Percentiles rank a stretch among this genome's conserved stretches.
Conservation (phyloP, 2,797 vertebrate species). For the Florisuga fusca region DNA sequence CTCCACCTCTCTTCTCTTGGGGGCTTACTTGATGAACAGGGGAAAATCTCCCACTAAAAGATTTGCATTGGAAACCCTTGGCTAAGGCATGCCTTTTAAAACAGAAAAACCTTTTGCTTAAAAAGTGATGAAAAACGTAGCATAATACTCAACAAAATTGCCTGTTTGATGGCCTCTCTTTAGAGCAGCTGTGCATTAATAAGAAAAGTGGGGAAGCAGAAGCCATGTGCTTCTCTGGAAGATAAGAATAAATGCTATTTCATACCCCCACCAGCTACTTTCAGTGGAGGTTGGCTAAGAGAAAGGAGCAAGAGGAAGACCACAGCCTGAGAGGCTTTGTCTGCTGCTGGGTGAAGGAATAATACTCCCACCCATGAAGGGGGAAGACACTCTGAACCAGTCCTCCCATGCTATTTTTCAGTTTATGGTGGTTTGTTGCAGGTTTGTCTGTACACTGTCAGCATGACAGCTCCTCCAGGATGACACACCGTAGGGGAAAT, state of each 20-base stretch:
- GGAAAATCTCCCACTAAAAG: constrained; percentile 54
- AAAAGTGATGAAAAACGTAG: constrained; percentile 43
- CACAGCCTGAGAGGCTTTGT: background rate
- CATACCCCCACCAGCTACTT: constrained; percentile 6
- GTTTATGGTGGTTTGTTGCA: background rate
- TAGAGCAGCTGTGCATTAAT: constrained; percentile 48
- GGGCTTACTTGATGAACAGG: constrained; percentile 20
- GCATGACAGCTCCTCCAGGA: background rate
- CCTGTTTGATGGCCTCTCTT: constrained; percentile 56
- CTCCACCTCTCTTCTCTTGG: background rate
- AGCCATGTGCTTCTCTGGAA: constrained; percentile 13
- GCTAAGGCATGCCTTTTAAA: constrained; percentile 46
- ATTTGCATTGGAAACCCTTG: constrained; percentile 32
- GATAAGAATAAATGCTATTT: constrained; percentile 59
- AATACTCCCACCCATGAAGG: background rate
- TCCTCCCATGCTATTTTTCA: background rate
- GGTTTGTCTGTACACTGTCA: background rate
- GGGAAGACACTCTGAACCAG: background rate
- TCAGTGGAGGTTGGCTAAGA: background rate
- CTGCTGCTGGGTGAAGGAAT: background rate
- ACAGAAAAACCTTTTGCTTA: constrained; percentile 50
- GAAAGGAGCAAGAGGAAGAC: background rate
- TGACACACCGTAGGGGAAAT: background rate
- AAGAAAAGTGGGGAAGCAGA: constrained; percentile 21
- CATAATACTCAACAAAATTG: constrained; percentile 56